phyloP scores from a whole-genome alignment of 1,140 invertebrate genomes.

The Rhagoletis zephyria region DNA sequence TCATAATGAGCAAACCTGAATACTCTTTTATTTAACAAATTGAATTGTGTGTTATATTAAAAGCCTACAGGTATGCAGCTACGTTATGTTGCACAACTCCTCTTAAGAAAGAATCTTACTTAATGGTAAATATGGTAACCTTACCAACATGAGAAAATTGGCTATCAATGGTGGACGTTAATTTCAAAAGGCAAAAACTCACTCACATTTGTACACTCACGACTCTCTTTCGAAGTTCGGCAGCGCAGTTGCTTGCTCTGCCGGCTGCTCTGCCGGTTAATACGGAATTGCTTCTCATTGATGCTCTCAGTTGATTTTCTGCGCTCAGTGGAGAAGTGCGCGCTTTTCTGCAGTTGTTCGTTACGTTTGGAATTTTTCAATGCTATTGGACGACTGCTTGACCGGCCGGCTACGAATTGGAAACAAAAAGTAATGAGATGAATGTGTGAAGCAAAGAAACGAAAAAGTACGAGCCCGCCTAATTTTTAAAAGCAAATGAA shows the following conservation, averaged over 20 bases:
- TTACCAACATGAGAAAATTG: background rate
- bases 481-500: background rate
- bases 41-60: too few relatives aligned
- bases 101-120: too few relatives aligned
- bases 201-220: background rate
- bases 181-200: background rate
- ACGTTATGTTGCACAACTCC: too few relatives aligned
- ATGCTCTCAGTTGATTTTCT: slow-evolving; percentile 44
- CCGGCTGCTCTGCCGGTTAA: slow-evolving; percentile 23
- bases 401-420: slow-evolving; percentile 47
- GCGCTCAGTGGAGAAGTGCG: slow-evolving; percentile 45
- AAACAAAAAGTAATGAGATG: slow-evolving; percentile 24
- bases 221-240: background rate
- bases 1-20: too few relatives aligned
- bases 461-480: slow-evolving; percentile 17
- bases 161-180: background rate
- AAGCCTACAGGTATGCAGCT: too few relatives aligned
- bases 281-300: slow-evolving; percentile 19
- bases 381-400: slow-evolving; percentile 20
- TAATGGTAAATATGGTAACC: background rate
- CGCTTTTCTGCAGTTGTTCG: slow-evolving; percentile 44
- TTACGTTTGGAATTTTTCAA: slow-evolving; percentile 44
- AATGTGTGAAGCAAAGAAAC: slow-evolving; percentile 45
- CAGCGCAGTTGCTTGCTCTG: background rate
- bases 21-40: too few relatives aligned